phyloP scores from a whole-genome alignment of 2,113 vertebrate genomes.

The Mobula birostris region DNA sequence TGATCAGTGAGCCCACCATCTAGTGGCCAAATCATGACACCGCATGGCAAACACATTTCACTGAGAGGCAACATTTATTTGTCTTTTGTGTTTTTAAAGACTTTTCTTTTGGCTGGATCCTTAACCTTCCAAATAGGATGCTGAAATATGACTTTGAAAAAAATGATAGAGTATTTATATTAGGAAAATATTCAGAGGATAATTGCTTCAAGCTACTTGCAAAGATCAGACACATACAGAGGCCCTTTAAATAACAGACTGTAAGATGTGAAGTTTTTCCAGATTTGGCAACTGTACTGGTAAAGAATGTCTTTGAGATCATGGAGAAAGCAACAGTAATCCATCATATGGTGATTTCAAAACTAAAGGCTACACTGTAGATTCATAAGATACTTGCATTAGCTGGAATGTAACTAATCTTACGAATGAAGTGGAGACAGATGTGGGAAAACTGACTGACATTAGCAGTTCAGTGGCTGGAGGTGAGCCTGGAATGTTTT shows the following conservation, averaged over 20 bases:
- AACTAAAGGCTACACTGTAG: neutral
- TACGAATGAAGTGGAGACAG: constrained; percentile 19
- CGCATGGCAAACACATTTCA: neutral
- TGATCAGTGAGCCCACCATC: neutral
- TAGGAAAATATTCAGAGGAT: neutral
- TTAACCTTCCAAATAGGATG: neutral
- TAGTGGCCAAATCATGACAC: neutral
- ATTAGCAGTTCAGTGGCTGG: neutral
- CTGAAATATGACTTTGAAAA: neutral
- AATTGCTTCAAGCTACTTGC: neutral
- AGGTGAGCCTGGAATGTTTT: neutral
- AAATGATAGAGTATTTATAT: neutral
- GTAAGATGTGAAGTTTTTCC: neutral
- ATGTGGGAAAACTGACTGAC: neutral
- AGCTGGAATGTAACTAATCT: neutral
- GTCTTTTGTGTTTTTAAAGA: neutral
- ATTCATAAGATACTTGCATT: neutral
- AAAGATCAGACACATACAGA: neutral
- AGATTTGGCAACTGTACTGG: neutral
- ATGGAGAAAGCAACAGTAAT: constrained; percentile 15
- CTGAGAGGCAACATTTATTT: neutral
- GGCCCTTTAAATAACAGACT: neutral
- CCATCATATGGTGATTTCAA: neutral
- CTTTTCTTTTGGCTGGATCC: neutral
- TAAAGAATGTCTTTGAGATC: neutral